Percentiles rank a stretch among this genome's conserved stretches.
These are phyloP conservation scores for Pristionchus arcanus DNA, from an alignment of 2,888 invertebrate genomes.

Conservation along the genomic window DNA sequence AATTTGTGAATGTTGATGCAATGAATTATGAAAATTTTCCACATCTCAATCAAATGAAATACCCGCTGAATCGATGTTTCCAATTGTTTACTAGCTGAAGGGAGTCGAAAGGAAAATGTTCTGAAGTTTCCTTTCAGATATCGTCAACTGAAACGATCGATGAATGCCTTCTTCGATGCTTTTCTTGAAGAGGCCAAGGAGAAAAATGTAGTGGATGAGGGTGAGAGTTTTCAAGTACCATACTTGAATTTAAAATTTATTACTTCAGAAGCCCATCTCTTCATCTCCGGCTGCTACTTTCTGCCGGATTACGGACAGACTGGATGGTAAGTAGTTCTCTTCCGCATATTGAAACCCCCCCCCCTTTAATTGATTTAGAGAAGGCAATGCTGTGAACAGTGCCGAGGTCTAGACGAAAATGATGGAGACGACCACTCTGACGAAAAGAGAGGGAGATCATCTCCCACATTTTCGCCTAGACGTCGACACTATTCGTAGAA, in stretches of 20 bases:
- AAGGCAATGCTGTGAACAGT: no score
- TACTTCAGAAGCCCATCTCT: background rate
- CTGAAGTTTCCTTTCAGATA: conserved; percentile 56
- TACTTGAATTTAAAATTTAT: background rate
- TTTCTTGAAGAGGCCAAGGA: conserved; percentile 45
- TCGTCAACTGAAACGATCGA: conserved; percentile 56
- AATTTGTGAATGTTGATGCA: no score
- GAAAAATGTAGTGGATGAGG: background rate
- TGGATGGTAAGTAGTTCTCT: conserved; percentile 15
- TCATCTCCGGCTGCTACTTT: conserved; percentile 58
- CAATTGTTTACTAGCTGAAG: background rate
- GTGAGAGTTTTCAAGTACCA: background rate
- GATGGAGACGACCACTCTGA: no score
- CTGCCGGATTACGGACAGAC: conserved; percentile 48
- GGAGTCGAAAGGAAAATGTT: background rate
- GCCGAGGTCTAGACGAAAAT: no score
- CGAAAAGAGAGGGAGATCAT: no score
- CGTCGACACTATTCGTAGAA: no score
- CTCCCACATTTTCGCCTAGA: no score
- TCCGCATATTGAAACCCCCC: no score
- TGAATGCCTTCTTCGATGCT: conserved; percentile 58
- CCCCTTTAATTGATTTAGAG: no score
- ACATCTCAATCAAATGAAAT: no score
- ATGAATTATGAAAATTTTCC: no score
- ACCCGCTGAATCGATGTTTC: background rate